A percentile compares a stretch with the other conserved stretches of the same genome.
Evolutionary conservation across 2,888 invertebrate species (phyloP).

Genomic region (Chouioia cunea): DNA sequence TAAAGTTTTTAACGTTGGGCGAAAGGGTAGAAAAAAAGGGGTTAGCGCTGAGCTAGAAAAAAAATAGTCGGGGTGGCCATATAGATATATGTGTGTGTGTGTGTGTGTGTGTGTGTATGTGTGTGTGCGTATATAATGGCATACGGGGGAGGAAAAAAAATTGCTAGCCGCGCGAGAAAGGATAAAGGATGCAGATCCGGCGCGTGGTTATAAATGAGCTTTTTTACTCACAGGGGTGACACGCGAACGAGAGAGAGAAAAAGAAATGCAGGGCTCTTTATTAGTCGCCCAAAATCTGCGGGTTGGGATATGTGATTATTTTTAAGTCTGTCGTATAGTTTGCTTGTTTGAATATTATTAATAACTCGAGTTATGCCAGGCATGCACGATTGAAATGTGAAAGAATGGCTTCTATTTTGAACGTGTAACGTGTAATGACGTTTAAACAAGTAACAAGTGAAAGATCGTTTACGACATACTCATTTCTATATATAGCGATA

Average conservation of each 20-base stretch:
- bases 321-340: too few species aligned
- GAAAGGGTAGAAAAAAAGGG: conserved; percentile 40
- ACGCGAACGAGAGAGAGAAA: neutral
- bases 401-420: too few species aligned
- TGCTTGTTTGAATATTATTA: too few species aligned
- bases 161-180: conserved; percentile 7
- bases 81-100: neutral
- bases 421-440: too few species aligned
- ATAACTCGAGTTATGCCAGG: too few species aligned
- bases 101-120: neutral
- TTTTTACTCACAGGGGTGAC: neutral
- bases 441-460: too few species aligned
- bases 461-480: too few species aligned
- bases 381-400: too few species aligned
- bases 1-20: neutral
- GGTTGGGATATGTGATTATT: too few species aligned
- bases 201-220: conserved; percentile 40
- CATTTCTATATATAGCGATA: too few species aligned
- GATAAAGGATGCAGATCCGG: conserved; percentile 13
- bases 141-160: conserved; percentile 34
- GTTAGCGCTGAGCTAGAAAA: conserved; percentile 29
- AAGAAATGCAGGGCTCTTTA: neutral
- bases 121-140: too few species aligned
- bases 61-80: conserved; percentile 11
- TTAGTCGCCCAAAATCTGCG: neutral